phyloP scores from a whole-genome alignment of 2,113 vertebrate genomes.

The Todiramphus chloris region DNA sequence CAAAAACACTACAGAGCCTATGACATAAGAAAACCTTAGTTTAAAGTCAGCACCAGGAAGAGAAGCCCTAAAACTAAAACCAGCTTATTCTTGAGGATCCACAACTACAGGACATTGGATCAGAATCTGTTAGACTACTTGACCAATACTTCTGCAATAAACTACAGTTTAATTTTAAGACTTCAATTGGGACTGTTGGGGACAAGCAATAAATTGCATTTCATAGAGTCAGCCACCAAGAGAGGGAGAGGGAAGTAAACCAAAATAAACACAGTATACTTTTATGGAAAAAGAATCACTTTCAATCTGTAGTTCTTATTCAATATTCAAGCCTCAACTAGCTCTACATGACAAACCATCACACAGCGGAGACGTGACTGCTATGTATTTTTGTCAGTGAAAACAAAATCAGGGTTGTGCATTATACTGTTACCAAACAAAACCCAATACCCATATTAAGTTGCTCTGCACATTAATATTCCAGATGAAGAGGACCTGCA shows the following conservation, averaged over 20 bases:
- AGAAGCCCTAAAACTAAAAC: background rate
- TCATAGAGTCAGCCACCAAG: background rate
- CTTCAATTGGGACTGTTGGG: background rate
- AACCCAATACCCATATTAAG: background rate
- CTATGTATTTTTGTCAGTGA: background rate
- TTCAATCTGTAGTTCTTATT: background rate
- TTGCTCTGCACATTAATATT: background rate
- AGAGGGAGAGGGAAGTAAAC: background rate
- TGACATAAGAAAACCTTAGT: background rate
- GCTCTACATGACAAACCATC: background rate
- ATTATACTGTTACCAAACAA: background rate
- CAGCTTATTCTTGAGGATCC: background rate
- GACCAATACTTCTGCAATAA: background rate
- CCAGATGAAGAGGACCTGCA: background rate
- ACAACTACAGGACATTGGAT: background rate
- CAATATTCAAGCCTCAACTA: background rate
- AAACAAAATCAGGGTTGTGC: background rate
- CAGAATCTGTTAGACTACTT: background rate
- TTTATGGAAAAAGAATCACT: background rate
- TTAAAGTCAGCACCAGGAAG: background rate
- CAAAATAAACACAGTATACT: background rate
- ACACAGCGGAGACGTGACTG: background rate
- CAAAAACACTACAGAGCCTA: background rate
- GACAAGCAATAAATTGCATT: background rate
- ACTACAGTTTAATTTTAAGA: background rate